Base-by-base conservation (phyloP, 2,797 vertebrate species). In the Clamator glandarius region DNA sequence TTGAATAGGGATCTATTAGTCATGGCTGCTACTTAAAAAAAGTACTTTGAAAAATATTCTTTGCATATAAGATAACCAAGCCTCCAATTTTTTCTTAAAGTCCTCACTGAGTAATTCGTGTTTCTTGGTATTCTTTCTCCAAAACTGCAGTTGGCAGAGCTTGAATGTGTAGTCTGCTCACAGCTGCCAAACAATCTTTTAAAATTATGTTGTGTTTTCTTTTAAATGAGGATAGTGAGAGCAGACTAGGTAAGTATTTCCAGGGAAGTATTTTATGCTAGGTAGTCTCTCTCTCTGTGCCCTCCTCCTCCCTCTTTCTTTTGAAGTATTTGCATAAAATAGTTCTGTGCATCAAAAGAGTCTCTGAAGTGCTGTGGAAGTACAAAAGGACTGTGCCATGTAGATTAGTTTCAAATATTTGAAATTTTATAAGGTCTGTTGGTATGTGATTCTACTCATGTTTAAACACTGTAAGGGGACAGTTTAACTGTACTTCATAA, bases 401-500 rank as follows among this genome's bases (percentile, higher is more conserved):
- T 92, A 24, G 23, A 46, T 89, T 64, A 31, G 59, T 24, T 59
- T 87, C 17, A 76, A 74, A 79, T 92, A 80, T n/a, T 90, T 76
- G 46, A 78, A 36, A 66, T 72, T 72, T 75, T 21, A 16, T 85
- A 66, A 77, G 11, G 25, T 87, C 20, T 80, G 7, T 15, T 86
- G 36, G 25, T 85, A 21, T 39, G 21, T 82, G 61, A 67, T 96
- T 89, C 24, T 79, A 6, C 62, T 81, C 87, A 24, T 68, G 54
- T 70, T 86, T 87, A 84, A 76, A 67, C 78, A 68, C 39, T 91
- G 13, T 23, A 87, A 92, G 77, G 51, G 21, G 82, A 66, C 46
- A 72, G 69, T 92, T 96, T 79, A 92, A 52, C 81, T 88, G 14
- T 48, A 51, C 48, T 88, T 95, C 33, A 39, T 51, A 73, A 93